These are phyloP conservation scores for Alfaro cultratus DNA, from an alignment of 2,797 vertebrate genomes.

Conservation along the genomic window DNA sequence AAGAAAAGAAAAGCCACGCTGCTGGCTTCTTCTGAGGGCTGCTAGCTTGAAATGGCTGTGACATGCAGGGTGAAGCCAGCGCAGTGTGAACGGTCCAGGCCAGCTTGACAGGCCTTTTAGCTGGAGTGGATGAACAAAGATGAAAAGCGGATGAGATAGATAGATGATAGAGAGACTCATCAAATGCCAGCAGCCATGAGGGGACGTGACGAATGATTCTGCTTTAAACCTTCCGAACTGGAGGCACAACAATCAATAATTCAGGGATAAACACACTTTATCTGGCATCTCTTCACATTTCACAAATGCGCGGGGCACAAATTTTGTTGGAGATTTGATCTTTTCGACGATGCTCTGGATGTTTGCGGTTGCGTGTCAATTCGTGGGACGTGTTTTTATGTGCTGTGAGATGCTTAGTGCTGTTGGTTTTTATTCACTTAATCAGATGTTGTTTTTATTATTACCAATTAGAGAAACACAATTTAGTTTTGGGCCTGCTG, in stretches of 20 bases:
- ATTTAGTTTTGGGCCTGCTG: constrained; percentile 39
- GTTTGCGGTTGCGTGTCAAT: constrained; percentile 1
- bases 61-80: constrained; percentile 45
- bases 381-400: constrained; percentile 31
- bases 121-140: constrained; percentile 35
- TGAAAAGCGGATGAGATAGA: constrained; percentile 46
- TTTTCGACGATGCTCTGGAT: constrained; percentile 7
- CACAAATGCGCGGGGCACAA: constrained; percentile 12
- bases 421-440: constrained; percentile 34
- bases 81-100: constrained; percentile 39
- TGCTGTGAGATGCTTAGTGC: constrained; percentile 12
- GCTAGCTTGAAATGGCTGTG: constrained; percentile 51
- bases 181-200: constrained; percentile 43
- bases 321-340: constrained; percentile 3
- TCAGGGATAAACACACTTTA: constrained; percentile 15
- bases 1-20: constrained; percentile 6
- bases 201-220: constrained; percentile 30
- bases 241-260: constrained; percentile 48
- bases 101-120: constrained; percentile 42
- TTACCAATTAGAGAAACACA: constrained; percentile 30
- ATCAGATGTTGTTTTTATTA: constrained; percentile 29
- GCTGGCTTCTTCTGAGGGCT: constrained; percentile 28
- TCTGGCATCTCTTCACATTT: constrained; percentile 26
- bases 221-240: constrained; percentile 30
- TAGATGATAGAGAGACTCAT: constrained; percentile 44